Percentiles rank a stretch among this genome's conserved stretches.
These are phyloP conservation scores for Leptothorax acervorum DNA, from an alignment of 2,888 invertebrate genomes.

Conservation along the genomic window DNA sequence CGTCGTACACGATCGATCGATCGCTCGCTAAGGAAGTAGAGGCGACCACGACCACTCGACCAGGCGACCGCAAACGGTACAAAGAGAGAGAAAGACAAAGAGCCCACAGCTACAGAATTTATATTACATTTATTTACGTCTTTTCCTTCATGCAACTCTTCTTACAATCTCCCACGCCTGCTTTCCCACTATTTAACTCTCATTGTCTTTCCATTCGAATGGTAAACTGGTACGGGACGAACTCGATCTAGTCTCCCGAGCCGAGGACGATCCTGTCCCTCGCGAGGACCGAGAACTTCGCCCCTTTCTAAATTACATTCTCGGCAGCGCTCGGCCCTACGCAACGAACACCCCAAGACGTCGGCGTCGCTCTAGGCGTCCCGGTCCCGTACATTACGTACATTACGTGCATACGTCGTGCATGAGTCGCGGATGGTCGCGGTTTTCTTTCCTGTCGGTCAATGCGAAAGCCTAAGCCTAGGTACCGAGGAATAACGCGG, in stretches of 20 bases:
- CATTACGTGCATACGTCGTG: slow-evolving; percentile 49
- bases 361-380: slow-evolving; percentile 49
- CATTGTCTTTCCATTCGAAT: slow-evolving; percentile 66
- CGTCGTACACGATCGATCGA: not conserved
- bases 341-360: slow-evolving; percentile 47
- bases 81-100: not conserved
- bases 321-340: slow-evolving; percentile 35
- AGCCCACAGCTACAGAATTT: slow-evolving; percentile 80
- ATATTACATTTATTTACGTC: slow-evolving; percentile 85
- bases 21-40: not conserved
- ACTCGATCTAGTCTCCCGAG: slow-evolving; percentile 51
- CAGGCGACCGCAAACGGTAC: not conserved
- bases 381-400: slow-evolving; percentile 26
- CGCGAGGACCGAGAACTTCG: slow-evolving; percentile 60
- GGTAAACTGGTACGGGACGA: slow-evolving; percentile 67
- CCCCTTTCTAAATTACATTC: slow-evolving; percentile 66
- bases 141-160: slow-evolving; percentile 80
- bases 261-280: slow-evolving; percentile 21
- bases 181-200: slow-evolving; percentile 51
- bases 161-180: slow-evolving; percentile 71
- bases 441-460: not conserved
- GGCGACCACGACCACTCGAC: too few relatives aligned
- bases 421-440: not conserved
- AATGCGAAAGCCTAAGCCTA: too few relatives aligned
- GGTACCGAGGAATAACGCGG: slow-evolving; percentile 27